phyloP scores from a whole-genome alignment of 2,888 invertebrate species.

The Orgyia antiqua region DNA sequence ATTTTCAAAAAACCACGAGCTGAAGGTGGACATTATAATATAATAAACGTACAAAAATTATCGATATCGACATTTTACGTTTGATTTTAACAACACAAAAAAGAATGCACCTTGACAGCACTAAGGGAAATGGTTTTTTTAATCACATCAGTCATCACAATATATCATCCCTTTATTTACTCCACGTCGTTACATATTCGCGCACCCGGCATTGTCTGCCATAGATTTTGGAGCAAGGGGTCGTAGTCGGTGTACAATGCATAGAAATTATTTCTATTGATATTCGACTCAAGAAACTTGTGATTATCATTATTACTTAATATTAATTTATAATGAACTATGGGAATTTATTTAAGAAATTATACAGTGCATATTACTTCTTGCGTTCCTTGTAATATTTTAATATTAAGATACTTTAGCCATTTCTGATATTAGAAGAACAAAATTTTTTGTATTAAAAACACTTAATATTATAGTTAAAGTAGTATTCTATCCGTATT shows the following conservation, averaged over 20 bases:
- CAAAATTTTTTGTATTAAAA: no score
- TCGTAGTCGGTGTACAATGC: constrained; percentile 32
- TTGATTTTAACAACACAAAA: constrained; percentile 44
- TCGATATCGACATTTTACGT: no score
- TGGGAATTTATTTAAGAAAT: constrained; percentile 35
- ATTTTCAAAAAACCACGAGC: no score
- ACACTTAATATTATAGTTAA: no score
- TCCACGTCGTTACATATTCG: constrained; percentile 65
- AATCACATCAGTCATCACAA: constrained; percentile 69
- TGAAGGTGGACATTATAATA: no score
- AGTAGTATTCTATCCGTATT: no score
- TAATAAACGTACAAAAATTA: no score
- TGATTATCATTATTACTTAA: constrained; percentile 20
- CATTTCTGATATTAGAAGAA: no score
- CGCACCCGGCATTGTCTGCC: constrained; percentile 59
- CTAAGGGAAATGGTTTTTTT: constrained; percentile 72
- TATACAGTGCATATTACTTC: no score
- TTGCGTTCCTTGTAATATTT: no score
- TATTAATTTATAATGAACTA: constrained; percentile 29
- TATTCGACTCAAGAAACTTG: constrained; percentile 35
- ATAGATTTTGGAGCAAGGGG: constrained; percentile 43
- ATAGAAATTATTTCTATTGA: constrained; percentile 35
- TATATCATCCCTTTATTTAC: constrained; percentile 76
- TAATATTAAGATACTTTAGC: no score
- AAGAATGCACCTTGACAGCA: constrained; percentile 71